These are phyloP conservation scores for Bombus picipes DNA, from an alignment of 1,140 invertebrate genomes.

Conservation along the genomic window DNA sequence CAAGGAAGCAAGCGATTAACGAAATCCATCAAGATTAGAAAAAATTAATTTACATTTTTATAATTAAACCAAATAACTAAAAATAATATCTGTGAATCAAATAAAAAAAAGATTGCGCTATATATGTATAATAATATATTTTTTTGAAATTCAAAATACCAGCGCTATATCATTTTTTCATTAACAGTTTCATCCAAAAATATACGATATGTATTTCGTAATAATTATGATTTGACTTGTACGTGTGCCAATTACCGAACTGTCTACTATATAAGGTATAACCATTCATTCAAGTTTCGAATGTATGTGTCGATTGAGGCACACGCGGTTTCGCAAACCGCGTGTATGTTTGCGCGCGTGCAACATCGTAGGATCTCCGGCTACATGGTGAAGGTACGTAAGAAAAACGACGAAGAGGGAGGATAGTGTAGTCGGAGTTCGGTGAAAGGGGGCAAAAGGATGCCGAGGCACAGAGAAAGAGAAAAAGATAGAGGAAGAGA, in stretches of 20 bases:
- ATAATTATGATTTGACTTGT: neutral
- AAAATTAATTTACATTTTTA: neutral
- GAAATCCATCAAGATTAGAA: conserved; percentile 2
- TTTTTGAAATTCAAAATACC: neutral
- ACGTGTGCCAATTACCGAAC: neutral
- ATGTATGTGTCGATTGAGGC: neutral
- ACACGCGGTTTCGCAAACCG: conserved; percentile 29
- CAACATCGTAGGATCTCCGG: conserved; percentile 3
- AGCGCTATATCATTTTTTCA: neutral
- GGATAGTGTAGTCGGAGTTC: conserved; percentile 14
- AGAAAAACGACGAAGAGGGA: conserved; percentile 22
- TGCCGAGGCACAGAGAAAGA: neutral
- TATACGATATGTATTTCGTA: conserved; percentile 2
- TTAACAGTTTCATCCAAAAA: neutral
- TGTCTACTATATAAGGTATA: conserved; percentile 8
- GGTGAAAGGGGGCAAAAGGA: conserved; percentile 42
- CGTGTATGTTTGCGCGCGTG: conserved; percentile 11
- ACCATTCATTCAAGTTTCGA: conserved; percentile 36
- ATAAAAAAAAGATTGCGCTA: neutral
- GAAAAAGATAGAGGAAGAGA: neutral
- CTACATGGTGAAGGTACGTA: conserved; percentile 32
- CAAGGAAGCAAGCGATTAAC: conserved; percentile 42
- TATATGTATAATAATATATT: neutral
- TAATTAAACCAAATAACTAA: neutral
- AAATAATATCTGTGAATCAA: neutral